These are phyloP conservation scores for Sphecodes monilicornis DNA, from an alignment of 2,888 invertebrate species.

Conservation along the genomic window DNA sequence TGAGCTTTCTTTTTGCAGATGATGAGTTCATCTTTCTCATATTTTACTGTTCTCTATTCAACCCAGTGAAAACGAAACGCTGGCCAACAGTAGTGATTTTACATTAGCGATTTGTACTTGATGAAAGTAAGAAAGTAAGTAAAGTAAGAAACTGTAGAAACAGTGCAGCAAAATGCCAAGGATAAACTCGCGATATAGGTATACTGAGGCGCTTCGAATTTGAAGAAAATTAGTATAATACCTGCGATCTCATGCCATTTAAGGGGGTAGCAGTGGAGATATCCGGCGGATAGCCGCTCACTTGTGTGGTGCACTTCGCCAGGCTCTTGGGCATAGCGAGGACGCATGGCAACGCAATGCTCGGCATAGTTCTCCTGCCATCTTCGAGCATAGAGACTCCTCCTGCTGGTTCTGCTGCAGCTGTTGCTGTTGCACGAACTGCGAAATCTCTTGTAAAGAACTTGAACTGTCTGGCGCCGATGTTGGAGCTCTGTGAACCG, in stretches of 20 bases:
- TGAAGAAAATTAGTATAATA: not conserved
- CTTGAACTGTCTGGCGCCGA: slow-evolving; percentile 80
- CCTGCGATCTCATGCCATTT: slow-evolving; percentile 83
- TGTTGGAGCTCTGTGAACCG: slow-evolving; percentile 71
- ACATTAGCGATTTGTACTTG: not conserved
- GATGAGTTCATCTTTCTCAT: not conserved
- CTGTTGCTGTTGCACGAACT: slow-evolving; percentile 82
- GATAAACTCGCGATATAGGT: too few species aligned
- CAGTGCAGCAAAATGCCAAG: too few species aligned
- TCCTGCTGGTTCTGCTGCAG: slow-evolving; percentile 81
- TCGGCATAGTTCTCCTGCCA: slow-evolving; percentile 90
- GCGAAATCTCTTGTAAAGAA: slow-evolving; percentile 83
- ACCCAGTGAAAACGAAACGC: not conserved
- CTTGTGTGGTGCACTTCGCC: slow-evolving; percentile 86
- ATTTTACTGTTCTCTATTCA: not conserved
- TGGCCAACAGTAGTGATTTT: not conserved
- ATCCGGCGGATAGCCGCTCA: slow-evolving; percentile 85
- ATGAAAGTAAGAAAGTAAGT: too few species aligned
- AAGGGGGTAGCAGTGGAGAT: slow-evolving; percentile 84
- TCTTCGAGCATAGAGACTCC: slow-evolving; percentile 92
- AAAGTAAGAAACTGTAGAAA: too few species aligned
- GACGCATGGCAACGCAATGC: slow-evolving; percentile 88
- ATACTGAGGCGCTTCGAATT: too few species aligned
- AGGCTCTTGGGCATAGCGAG: slow-evolving; percentile 88
- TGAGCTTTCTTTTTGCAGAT: not conserved